Conservation (phyloP, 1,140 invertebrate genomes). For the Geopemphigus sp. region DNA sequence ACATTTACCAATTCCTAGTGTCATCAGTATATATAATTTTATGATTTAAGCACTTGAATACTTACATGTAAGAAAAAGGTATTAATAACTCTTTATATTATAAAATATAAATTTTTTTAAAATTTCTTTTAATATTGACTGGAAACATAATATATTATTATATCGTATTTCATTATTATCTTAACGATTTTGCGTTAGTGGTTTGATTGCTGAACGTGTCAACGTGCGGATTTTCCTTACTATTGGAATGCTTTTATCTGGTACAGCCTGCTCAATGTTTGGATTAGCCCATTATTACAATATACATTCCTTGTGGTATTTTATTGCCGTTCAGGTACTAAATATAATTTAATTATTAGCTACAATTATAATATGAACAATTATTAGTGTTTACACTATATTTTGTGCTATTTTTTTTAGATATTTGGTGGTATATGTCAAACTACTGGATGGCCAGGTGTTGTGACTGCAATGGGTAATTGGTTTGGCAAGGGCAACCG, state of each 20-base stretch:
- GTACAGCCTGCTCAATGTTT: conserved; percentile 84
- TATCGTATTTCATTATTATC: no score
- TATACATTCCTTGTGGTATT: conserved; percentile 84
- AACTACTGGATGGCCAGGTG: conserved; percentile 90
- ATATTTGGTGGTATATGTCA: conserved; percentile 79
- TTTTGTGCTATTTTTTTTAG: conserved; percentile 57
- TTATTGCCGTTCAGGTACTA: conserved; percentile 78
- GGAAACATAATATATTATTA: no score
- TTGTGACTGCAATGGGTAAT: conserved; percentile 88
- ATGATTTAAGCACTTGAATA: background rate
- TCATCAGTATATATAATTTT: background rate
- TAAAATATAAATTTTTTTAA: no score
- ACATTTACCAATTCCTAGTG: no score
- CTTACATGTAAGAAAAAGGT: background rate
- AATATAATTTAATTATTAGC: background rate
- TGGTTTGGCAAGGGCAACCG: conserved; percentile 92
- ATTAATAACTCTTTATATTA: no score
- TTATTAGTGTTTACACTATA: background rate
- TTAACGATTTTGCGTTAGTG: conserved; percentile 62
- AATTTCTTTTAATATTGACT: background rate
- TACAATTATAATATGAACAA: background rate
- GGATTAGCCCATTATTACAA: conserved; percentile 79
- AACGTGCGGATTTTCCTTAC: conserved; percentile 87
- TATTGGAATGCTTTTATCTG: conserved; percentile 86
- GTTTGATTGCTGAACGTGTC: conserved; percentile 87